Base-by-base conservation (phyloP, 2,888 invertebrate genomes). In the Ophion obscuratus region DNA sequence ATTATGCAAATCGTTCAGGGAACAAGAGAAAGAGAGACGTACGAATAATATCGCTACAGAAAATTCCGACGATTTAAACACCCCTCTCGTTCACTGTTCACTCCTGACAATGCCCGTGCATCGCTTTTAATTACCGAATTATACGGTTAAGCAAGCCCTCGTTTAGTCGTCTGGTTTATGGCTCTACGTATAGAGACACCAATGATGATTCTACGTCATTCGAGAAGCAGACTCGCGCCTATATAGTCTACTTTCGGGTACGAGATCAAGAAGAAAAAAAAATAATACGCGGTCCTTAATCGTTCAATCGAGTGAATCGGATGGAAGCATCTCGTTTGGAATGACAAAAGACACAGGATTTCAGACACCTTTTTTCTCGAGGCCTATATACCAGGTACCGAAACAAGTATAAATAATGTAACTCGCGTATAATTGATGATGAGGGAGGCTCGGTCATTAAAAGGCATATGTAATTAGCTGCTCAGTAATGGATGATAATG, bases 281-380 rank as follows among this genome's bases (percentile, higher is more conserved):
- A 81, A 71, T 40, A 78, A 66, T 62, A 68, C 59, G 83, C 84
- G 81, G 84, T 68, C 79, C 81, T 88, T 87, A 90, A 90, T 90
- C 84, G 90, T 86, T 90, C 87, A 91, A 90, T 90, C 88, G 90
- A 89, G 90, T 89, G 89, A 87, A 89, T 87, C 87, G 86, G 76
- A 85, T 81, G 87, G 88, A 88, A 89, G 83, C 75, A 90, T 90
- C 82, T 83, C 86, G 75, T 83, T 76, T 66, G 70, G 78, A 84
- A 84, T 71, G 82, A 87, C 81, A 89, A 89, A 89, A 87, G 81
- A 67, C 24, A 20, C n/a, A 53, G 40, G 66, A 36, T 66, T 66
- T 76, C 66, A 7, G 40, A 11, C 7, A 2, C 47, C 27, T 31
- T 67, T 71, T 75, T 83, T 75, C 61, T n/a, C 68, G 68, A 74